Conservation (phyloP, 1,140 invertebrate genomes). For the Trichonephila clavipes region DNA sequence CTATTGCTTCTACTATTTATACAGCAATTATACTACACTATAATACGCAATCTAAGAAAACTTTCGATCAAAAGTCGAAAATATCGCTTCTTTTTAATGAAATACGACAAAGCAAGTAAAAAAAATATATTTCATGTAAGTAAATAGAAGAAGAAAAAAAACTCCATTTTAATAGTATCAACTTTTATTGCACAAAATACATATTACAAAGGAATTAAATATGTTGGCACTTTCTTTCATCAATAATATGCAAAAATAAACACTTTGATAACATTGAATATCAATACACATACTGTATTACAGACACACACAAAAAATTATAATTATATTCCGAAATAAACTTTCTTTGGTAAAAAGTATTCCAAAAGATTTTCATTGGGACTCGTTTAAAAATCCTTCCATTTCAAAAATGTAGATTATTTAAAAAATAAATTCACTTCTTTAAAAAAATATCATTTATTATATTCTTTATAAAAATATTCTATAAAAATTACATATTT, state of each 20-base stretch:
- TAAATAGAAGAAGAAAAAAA: neutral
- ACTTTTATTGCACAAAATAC: slow-evolving; percentile 40
- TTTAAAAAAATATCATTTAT: too few relatives aligned
- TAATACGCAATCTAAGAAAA: too few relatives aligned
- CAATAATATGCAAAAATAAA: neutral
- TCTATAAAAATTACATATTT: too few relatives aligned
- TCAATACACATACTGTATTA: neutral
- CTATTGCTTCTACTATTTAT: too few relatives aligned
- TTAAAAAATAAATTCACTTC: too few relatives aligned
- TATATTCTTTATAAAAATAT: too few relatives aligned
- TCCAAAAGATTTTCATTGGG: neutral
- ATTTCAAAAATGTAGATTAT: too few relatives aligned
- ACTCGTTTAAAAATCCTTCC: too few relatives aligned
- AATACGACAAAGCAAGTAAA: too few relatives aligned
- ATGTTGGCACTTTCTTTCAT: slow-evolving; percentile 25
- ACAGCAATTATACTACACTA: too few relatives aligned
- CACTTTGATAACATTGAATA: neutral
- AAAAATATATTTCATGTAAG: neutral
- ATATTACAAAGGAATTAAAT: slow-evolving; percentile 30
- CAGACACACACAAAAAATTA: neutral
- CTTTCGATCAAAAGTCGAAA: too few relatives aligned
- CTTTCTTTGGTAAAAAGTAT: neutral
- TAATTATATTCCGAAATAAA: neutral
- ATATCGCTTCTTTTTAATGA: too few relatives aligned
- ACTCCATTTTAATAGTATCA: neutral